Evolutionary conservation across 1,140 invertebrate species (phyloP).

Genomic region (Ectropis grisescens): DNA sequence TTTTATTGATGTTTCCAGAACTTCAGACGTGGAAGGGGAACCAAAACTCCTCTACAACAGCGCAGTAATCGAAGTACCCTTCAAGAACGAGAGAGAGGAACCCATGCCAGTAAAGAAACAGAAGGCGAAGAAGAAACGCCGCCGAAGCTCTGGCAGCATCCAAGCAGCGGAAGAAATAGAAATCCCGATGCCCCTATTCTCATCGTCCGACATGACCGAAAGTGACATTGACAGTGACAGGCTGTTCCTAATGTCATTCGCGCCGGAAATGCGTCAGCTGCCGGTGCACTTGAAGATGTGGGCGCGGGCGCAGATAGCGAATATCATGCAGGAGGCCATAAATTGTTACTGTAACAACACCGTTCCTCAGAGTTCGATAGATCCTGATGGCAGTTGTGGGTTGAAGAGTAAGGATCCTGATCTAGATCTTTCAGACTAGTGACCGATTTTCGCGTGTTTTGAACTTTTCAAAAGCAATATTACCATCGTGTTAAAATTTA

Average conservation of each 20-base stretch:
- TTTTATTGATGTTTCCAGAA: too few relatives aligned
- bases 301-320: conserved; percentile 50
- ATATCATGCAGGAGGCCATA: conserved; percentile 53
- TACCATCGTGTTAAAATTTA: too few relatives aligned
- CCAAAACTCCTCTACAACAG: too few relatives aligned
- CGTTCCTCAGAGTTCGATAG: conserved; percentile 6
- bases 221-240: conserved; percentile 43
- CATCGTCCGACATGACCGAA: conserved; percentile 9
- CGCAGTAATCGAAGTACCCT: too few relatives aligned
- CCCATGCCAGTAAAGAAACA: conserved; percentile 11
- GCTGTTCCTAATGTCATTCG: conserved; percentile 46
- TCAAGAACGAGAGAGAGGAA: conserved; percentile 2
- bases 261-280: conserved; percentile 50
- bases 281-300: conserved; percentile 57
- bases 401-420: too few relatives aligned
- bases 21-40: too few relatives aligned
- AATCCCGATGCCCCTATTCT: conserved; percentile 30
- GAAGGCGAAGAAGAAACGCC: conserved; percentile 18
- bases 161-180: conserved; percentile 29
- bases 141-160: conserved; percentile 14
- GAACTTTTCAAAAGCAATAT: too few relatives aligned
- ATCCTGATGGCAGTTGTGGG: too few relatives aligned
- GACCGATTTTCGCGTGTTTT: too few relatives aligned
- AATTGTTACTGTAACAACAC: conserved; percentile 35
- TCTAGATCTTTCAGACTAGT: too few relatives aligned